These are phyloP conservation scores for Drosophila meridiana DNA, from an alignment of 2,888 invertebrate species.

Conservation along the genomic window DNA sequence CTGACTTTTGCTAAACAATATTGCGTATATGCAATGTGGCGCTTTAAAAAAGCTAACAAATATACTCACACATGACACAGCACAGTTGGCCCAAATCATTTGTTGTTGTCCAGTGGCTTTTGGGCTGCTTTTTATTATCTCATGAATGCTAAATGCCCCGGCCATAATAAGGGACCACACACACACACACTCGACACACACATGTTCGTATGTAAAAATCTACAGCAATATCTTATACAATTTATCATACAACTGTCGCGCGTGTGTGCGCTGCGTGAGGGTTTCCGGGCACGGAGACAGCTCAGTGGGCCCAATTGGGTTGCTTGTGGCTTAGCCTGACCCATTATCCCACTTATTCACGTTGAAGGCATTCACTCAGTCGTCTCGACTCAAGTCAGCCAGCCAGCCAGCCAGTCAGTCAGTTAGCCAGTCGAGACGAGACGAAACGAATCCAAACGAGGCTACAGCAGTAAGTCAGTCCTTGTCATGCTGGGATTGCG, in stretches of 20 bases:
- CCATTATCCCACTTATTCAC: conserved; percentile 79
- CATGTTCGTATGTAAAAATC: conserved; percentile 61
- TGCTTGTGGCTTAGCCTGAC: conserved; percentile 79
- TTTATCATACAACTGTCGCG: conserved; percentile 75
- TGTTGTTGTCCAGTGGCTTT: conserved; percentile 76
- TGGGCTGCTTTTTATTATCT: conserved; percentile 73
- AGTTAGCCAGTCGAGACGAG: conserved; percentile 30
- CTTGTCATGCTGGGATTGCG: conserved; percentile 60
- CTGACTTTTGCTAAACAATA: conserved; percentile 66
- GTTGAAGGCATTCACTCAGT: conserved; percentile 77
- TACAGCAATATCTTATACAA: conserved; percentile 74
- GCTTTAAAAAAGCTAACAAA: conserved; percentile 32
- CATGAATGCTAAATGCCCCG: conserved; percentile 79
- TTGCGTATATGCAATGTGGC: conserved; percentile 75
- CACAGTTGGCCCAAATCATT: conserved; percentile 66
- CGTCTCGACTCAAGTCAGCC: conserved; percentile 27
- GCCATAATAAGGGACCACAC: conserved; percentile 54
- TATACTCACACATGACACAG: conserved; percentile 21
- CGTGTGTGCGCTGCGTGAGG: conserved; percentile 50
- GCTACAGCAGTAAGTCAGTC: conserved; percentile 24
- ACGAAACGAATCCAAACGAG: conserved; percentile 2
- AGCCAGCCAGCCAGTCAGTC: conserved; percentile 40
- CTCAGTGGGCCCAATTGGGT: conserved; percentile 59
- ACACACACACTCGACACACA: neutral
- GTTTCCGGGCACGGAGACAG: conserved; percentile 55